These are phyloP conservation scores for Prinia subflava DNA, from an alignment of 2,113 vertebrate species.

Conservation along the genomic window DNA sequence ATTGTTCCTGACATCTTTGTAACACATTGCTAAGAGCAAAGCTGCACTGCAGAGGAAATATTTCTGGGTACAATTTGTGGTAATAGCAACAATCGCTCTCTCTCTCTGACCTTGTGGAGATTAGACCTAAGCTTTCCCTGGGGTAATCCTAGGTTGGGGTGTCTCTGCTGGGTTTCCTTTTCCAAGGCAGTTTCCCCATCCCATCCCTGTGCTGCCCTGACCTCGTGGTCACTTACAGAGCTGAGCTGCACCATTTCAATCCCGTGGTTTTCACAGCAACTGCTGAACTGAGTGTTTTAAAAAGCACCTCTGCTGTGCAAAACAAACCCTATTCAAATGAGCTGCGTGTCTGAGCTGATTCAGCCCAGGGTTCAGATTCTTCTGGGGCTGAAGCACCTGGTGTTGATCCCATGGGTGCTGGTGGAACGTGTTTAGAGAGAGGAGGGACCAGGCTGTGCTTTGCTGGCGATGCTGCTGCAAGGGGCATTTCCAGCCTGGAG, in stretches of 20 bases:
- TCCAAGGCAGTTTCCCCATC: neutral
- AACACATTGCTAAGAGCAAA: neutral
- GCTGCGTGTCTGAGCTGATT: conserved; percentile 9
- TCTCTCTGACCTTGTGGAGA: neutral
- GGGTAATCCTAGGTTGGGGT: neutral
- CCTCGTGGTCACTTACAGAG: neutral
- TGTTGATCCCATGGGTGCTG: neutral
- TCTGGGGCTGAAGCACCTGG: neutral
- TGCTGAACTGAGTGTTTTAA: neutral
- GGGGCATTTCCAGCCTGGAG: neutral
- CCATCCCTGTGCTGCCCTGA: neutral
- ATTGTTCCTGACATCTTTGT: conserved; percentile 16
- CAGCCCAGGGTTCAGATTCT: neutral
- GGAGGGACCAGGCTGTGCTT: neutral
- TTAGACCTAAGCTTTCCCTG: neutral
- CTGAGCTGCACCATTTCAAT: neutral
- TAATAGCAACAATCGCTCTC: neutral
- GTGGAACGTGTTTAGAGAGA: neutral
- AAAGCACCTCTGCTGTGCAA: conserved; percentile 8
- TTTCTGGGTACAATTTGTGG: conserved; percentile 15
- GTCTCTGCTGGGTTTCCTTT: neutral
- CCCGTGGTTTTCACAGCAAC: neutral
- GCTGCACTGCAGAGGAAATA: neutral
- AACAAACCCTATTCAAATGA: conserved; percentile 21
- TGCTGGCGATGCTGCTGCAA: neutral